Evolutionary conservation across 2,797 vertebrate genomes (phyloP).

Genomic region (Epinephelus awoara): DNA sequence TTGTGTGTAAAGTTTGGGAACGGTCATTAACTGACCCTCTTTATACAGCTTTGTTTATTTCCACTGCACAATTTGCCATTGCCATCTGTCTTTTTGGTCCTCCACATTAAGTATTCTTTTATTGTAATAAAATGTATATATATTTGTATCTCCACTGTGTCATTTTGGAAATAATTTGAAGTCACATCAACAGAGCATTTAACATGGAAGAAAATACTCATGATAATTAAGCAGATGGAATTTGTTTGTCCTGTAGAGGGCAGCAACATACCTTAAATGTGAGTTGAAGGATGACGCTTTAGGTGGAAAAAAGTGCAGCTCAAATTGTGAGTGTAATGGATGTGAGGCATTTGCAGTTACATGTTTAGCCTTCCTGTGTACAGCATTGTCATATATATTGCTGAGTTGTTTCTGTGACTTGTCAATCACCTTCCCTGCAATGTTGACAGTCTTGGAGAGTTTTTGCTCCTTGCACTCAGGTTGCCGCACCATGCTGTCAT

Average conservation of each 20-base stretch:
- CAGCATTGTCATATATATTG: no score
- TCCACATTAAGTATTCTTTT: neutral
- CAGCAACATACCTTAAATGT: slow-evolving; percentile 54
- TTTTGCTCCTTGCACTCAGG: no score
- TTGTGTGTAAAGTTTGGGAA: neutral
- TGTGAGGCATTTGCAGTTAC: no score
- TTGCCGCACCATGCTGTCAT: no score
- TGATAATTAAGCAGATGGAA: neutral
- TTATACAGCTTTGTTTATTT: slow-evolving; percentile 1
- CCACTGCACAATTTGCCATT: neutral
- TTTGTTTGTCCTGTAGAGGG: slow-evolving; percentile 64
- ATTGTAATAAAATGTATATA: slow-evolving; percentile 42
- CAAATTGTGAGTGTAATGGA: no score
- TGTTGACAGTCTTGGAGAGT: no score
- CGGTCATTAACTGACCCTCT: neutral
- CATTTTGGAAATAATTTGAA: neutral
- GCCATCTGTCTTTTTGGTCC: neutral
- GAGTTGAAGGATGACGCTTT: neutral
- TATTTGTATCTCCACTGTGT: slow-evolving; percentile 33
- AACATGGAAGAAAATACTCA: neutral
- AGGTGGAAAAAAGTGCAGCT: no score
- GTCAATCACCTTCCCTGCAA: no score
- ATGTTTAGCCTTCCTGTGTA: no score
- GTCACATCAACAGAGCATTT: neutral
- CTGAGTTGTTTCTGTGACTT: no score